Evolutionary conservation across 2,797 vertebrate species (phyloP).

Genomic region (Nasua narica): DNA sequence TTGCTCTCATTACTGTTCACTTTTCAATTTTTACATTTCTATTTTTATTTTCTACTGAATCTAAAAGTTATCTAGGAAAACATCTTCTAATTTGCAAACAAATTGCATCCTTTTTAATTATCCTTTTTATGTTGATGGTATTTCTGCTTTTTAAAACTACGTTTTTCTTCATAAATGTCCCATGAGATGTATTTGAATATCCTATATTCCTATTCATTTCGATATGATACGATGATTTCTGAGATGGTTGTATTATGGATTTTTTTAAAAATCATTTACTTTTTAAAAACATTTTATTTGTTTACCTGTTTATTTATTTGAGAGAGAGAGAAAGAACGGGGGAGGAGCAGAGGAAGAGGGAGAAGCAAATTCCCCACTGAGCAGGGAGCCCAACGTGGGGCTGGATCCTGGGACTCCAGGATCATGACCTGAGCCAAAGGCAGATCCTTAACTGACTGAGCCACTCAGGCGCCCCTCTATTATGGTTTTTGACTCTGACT

Average conservation of each 20-base stretch:
- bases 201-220: not conserved
- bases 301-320: not conserved
- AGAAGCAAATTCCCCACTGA: not conserved
- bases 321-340: not conserved
- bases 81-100: slow-evolving; percentile 6
- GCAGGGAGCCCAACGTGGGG: not conserved
- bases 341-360: not conserved
- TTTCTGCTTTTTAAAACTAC: not conserved
- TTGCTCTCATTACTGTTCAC: not conserved
- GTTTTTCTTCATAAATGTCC: slow-evolving; percentile 11
- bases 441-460: not conserved
- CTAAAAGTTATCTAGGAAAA: not conserved
- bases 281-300: not conserved
- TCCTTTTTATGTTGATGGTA: not conserved
- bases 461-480: not conserved
- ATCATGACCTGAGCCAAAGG: not conserved
- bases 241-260: not conserved
- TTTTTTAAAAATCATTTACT: not conserved
- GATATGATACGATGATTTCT: not conserved
- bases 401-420: not conserved
- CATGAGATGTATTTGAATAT: not conserved
- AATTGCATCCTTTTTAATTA: not conserved
- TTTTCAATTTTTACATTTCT: not conserved
- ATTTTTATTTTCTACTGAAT: not conserved
- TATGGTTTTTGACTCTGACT: not conserved